These are phyloP conservation scores for Ctenicera cuprea DNA, from an alignment of 2,888 invertebrate species.

Conservation along the genomic window DNA sequence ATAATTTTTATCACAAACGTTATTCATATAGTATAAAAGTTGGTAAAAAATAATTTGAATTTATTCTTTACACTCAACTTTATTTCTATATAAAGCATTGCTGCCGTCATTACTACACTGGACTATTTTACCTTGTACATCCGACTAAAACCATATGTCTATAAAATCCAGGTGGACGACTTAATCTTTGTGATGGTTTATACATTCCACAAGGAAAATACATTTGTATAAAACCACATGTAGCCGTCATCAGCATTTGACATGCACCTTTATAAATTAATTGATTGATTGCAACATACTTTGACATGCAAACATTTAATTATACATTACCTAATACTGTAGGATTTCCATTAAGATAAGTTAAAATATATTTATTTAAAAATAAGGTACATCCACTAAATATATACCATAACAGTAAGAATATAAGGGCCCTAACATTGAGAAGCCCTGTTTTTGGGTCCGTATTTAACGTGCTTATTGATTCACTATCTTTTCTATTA, in stretches of 20 bases:
- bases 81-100: too few species aligned
- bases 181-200: conserved; percentile 75
- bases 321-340: conserved; percentile 80
- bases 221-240: conserved; percentile 85
- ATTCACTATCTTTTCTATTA: conserved; percentile 53
- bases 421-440: conserved; percentile 77
- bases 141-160: conserved; percentile 84
- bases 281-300: neutral
- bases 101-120: too few species aligned
- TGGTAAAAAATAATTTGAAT: too few species aligned
- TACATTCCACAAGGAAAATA: conserved; percentile 85
- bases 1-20: too few species aligned
- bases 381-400: conserved; percentile 87
- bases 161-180: conserved; percentile 82
- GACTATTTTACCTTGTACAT: conserved; percentile 80
- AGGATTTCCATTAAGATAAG: conserved; percentile 83
- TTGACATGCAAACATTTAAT: conserved; percentile 36
- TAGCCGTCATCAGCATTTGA: conserved; percentile 85
- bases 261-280: conserved; percentile 77
- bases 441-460: conserved; percentile 72
- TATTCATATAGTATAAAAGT: too few species aligned
- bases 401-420: conserved; percentile 83
- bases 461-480: conserved; percentile 16
- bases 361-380: conserved; percentile 85
- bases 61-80: too few species aligned